Percentiles rank a stretch among this genome's conserved stretches.
These are phyloP conservation scores for Episyrphus balteatus DNA, from an alignment of 1,140 invertebrate genomes.

Conservation along the genomic window DNA sequence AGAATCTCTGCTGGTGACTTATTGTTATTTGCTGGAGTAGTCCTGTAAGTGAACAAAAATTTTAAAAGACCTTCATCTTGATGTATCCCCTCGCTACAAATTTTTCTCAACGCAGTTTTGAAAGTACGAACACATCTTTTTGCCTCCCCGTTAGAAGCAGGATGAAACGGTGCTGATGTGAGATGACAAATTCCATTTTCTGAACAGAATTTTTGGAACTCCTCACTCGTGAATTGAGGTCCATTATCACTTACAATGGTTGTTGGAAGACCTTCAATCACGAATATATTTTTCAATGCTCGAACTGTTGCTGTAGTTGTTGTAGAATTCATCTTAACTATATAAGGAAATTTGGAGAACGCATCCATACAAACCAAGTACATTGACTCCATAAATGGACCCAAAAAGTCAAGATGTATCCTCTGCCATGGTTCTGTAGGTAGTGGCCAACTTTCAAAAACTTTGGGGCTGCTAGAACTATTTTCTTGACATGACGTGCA, in stretches of 20 bases:
- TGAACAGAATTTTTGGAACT: constrained; percentile 9
- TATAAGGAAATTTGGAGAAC: constrained; percentile 22
- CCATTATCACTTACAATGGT: constrained; percentile 12
- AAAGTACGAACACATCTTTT: constrained; percentile 13
- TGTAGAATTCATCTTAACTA: constrained; percentile 3
- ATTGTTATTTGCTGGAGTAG: too few species aligned
- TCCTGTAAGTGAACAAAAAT: too few species aligned
- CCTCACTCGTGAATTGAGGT: constrained; percentile 7
- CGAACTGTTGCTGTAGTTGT: constrained; percentile 1
- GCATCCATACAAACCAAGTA: constrained; percentile 38
- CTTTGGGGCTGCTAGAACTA: neutral
- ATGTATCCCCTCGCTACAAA: too few species aligned
- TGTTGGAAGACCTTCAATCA: constrained; percentile 8
- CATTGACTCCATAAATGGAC: constrained; percentile 12
- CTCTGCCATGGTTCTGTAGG: constrained; percentile 17
- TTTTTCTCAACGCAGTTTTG: neutral
- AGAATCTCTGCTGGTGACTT: too few species aligned
- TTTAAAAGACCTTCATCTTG: too few species aligned
- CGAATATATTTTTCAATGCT: constrained; percentile 7
- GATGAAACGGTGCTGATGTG: constrained; percentile 11
- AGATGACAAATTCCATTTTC: constrained; percentile 9
- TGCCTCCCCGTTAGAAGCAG: constrained; percentile 17
- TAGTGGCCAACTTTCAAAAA: constrained; percentile 16
- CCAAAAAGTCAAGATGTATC: constrained; percentile 17
- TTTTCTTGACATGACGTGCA: neutral